Evolutionary conservation across 2,113 vertebrate species (phyloP).

Genomic region (Paralichthys olivaceus): DNA sequence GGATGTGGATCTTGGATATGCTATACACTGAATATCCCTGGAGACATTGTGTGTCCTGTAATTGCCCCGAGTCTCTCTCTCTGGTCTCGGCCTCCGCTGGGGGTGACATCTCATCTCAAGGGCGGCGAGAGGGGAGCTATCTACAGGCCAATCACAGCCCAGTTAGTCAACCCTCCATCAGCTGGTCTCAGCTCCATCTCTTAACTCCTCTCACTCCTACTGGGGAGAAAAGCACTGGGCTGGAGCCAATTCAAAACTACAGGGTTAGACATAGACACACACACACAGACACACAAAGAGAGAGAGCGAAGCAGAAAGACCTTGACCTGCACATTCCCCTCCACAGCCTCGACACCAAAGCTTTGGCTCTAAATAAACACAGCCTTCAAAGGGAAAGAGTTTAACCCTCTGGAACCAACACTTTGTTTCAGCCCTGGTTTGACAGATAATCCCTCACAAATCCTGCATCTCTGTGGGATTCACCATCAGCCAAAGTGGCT

Average conservation of each 20-base stretch:
- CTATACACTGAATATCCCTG: conserved; percentile 46
- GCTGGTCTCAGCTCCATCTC: conserved; percentile 66
- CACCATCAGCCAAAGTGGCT: conserved; percentile 55
- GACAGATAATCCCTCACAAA: conserved; percentile 72
- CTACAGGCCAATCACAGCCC: conserved; percentile 65
- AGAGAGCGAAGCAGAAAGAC: conserved; percentile 35
- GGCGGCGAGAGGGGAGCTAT: conserved; percentile 50
- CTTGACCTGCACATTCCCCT: conserved; percentile 70
- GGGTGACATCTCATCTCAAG: conserved; percentile 64
- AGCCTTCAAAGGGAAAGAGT: conserved; percentile 56
- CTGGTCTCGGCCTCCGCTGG: conserved; percentile 37
- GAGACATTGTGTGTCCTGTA: conserved; percentile 59
- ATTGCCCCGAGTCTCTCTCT: conserved; percentile 49
- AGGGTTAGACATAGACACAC: conserved; percentile 42
- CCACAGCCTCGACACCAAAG: conserved; percentile 56
- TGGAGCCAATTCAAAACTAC: conserved; percentile 68
- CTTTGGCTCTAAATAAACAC: conserved; percentile 65
- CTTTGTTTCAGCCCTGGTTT: conserved; percentile 66
- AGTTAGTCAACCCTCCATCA: conserved; percentile 63
- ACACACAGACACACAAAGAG: conserved; percentile 10
- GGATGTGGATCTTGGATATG: conserved; percentile 39
- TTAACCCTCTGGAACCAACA: conserved; percentile 67
- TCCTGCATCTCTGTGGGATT: conserved; percentile 69
- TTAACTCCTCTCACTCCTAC: conserved; percentile 57
- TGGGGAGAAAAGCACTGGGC: conserved; percentile 60